Percentiles rank a stretch among this genome's conserved stretches.
Conservation (phyloP, 2,888 invertebrate genomes). For the Caenorhabditis becei region DNA sequence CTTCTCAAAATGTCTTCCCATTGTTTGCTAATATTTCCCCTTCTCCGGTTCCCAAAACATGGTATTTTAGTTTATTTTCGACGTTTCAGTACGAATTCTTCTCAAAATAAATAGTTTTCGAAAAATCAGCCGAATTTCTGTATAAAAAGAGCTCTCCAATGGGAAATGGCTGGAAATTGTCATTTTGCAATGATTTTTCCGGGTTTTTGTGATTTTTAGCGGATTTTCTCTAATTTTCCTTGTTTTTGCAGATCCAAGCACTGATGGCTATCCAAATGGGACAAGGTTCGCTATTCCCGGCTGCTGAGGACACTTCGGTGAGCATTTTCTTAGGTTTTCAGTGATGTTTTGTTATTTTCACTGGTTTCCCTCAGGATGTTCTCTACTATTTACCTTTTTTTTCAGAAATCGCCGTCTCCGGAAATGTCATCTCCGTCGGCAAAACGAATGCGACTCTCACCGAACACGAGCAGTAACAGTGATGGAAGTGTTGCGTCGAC, state of each 20-base stretch:
- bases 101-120: neutral
- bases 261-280: conserved; percentile 47
- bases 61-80: neutral
- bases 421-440: conserved; percentile 43
- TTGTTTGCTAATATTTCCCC: no score
- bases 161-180: neutral
- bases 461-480: conserved; percentile 45
- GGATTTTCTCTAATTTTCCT: neutral
- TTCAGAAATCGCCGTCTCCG: conserved; percentile 41
- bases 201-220: neutral
- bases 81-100: neutral
- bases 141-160: no score
- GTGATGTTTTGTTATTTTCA: neutral
- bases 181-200: neutral
- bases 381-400: neutral
- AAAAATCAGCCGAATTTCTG: no score
- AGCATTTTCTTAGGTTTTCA: neutral
- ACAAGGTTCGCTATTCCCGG: conserved; percentile 32
- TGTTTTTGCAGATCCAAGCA: conserved; percentile 35
- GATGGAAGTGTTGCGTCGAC: conserved; percentile 49
- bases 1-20: no score
- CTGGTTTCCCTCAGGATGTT: no score
- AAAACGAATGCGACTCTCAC: conserved; percentile 34
- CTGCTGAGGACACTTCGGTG: conserved; percentile 29
- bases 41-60: neutral